Base-by-base conservation (phyloP, 2,797 vertebrate genomes). In the Telmatherina bonti region DNA sequence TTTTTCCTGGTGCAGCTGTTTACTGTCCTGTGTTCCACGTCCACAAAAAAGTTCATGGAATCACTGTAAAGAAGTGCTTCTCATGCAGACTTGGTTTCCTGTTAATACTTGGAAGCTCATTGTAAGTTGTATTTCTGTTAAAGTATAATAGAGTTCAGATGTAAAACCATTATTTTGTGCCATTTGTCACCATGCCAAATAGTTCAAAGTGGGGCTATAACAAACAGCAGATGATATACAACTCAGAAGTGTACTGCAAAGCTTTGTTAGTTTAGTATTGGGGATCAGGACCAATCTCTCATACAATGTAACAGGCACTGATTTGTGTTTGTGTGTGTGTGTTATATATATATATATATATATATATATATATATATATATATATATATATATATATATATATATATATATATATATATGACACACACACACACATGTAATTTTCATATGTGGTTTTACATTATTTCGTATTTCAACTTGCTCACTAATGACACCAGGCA, bases 201-300 rank as follows among this genome's bases (percentile, higher is more conserved):
- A 68, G 76, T 82, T 85, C 75, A 51, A 84, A 81, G 77, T 81
- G 70, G 57, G 73, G 79, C 73, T 85, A 73, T 84, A 85, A 90
- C 89, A 85, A 87, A 88, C 78, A 35, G 18, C 88, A 82, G 76
- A 84, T 87, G 86, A 87, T 57, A 45, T 60, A 81, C 70, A 57
- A 15, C 30, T 79, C 38, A 56, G 26, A 78, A 61, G 33, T 77
- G 57, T 81, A 78, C 83, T 70, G 56, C 62, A 71, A 59, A 52
- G 22, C 66, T 62, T 12, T 43, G 10, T 22, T 24, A 22, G 5
- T 47, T 22, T 10, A 1, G 9, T 65, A 65, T 20, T 15, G 35
- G 35, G 51, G 35, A 63, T 59, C 33, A n/a, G 30, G 20, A 60
- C 1, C 3, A 31, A 62, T 80, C n/a, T 68, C n/a, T 53, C 5